Evolutionary conservation across 2,888 invertebrate species (phyloP).

Genomic region (Agriopis marginaria): DNA sequence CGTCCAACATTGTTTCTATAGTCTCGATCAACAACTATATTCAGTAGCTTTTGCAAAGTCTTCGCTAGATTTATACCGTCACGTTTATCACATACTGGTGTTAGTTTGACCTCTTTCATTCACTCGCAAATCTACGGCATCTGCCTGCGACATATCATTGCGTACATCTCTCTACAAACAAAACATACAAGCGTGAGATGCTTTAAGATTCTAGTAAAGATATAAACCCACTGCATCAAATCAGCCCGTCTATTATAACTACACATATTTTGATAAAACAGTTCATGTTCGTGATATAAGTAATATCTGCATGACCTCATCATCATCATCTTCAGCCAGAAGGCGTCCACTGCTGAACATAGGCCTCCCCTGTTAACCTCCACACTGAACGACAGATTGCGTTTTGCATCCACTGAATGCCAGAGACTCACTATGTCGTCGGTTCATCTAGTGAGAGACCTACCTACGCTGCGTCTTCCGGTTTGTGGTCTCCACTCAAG

Average conservation of each 20-base stretch:
- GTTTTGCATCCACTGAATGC: too few relatives aligned
- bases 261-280: not conserved
- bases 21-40: not conserved
- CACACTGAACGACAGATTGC: too few relatives aligned
- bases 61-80: not conserved
- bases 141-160: conserved; percentile 15
- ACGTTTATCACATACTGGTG: not conserved
- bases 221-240: not conserved
- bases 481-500: too few relatives aligned
- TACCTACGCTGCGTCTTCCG: too few relatives aligned
- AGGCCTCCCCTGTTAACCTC: too few relatives aligned
- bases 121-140: conserved; percentile 10
- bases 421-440: too few relatives aligned
- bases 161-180: conserved; percentile 19
- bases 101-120: conserved; percentile 14
- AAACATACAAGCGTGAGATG: conserved; percentile 19
- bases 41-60: conserved; percentile 1
- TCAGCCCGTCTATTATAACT: too few relatives aligned
- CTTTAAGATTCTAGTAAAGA: conserved; percentile 6
- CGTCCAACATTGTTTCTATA: not conserved
- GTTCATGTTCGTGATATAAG: not conserved
- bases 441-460: too few relatives aligned
- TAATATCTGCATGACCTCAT: too few relatives aligned
- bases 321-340: too few relatives aligned
- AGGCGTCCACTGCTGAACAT: too few relatives aligned